These are phyloP conservation scores for Macropis europaea DNA, from an alignment of 2,888 invertebrate genomes.

Conservation along the genomic window DNA sequence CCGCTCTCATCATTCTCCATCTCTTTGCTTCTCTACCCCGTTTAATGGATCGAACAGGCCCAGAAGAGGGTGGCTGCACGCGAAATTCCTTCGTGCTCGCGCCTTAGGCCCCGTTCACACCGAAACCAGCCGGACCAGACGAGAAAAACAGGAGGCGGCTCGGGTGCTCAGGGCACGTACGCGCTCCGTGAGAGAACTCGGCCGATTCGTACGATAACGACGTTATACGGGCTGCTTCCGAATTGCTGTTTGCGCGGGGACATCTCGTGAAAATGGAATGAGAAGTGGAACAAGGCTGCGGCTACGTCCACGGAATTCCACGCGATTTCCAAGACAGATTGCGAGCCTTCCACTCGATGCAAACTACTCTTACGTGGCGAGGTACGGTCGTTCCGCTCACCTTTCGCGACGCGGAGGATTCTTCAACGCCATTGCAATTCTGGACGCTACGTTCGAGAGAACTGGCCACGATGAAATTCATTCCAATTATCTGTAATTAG, in stretches of 20 bases:
- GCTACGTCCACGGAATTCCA: slow-evolving; percentile 47
- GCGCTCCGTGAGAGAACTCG: slow-evolving; percentile 64
- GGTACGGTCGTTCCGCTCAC: background rate
- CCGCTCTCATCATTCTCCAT: background rate
- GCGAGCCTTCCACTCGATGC: slow-evolving; percentile 30
- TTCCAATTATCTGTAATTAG: no score
- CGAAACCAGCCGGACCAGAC: slow-evolving; percentile 27
- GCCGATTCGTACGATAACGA: slow-evolving; percentile 66
- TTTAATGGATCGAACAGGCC: background rate
- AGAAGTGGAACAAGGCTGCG: slow-evolving; percentile 41
- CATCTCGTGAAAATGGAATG: slow-evolving; percentile 43
- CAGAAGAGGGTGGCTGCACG: slow-evolving; percentile 19
- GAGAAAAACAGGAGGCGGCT: slow-evolving; percentile 10
- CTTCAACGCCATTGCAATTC: no score
- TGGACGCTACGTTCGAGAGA: no score
- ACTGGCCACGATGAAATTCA: no score
- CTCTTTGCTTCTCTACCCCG: background rate
- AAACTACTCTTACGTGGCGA: slow-evolving; percentile 13
- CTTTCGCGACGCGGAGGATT: no score
- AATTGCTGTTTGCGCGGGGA: slow-evolving; percentile 57
- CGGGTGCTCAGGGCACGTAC: slow-evolving; percentile 56
- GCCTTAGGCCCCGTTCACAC: slow-evolving; percentile 40
- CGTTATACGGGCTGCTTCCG: slow-evolving; percentile 58
- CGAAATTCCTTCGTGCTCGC: slow-evolving; percentile 47
- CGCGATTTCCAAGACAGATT: slow-evolving; percentile 30